Base-by-base conservation (phyloP, 2,113 vertebrate genomes). In the Romanogobio albipinnatus region DNA sequence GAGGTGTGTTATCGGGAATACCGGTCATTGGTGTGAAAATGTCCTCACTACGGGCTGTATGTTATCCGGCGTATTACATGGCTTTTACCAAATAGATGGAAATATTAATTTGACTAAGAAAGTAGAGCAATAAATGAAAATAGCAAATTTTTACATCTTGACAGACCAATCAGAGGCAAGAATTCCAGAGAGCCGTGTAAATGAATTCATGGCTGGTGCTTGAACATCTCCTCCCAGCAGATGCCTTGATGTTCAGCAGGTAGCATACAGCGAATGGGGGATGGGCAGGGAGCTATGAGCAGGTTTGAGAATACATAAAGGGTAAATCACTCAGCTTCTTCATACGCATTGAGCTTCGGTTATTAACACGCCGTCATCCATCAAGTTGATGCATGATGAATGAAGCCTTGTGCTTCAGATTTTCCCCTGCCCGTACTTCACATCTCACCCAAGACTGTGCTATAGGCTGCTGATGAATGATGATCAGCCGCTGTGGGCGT, bases 351-450 rank as follows among this genome's bases (percentile, higher is more conserved):
- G 43, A 76, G 71, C 58, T 82, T 82, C 49, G 53, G 19, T 77
- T 84, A 62, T 56, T 64, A 53, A n/a, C 62, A 11, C 39, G 14
- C 26, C 1, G 9, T 51, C 84, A 88, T 92, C 87, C 92, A 88
- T 91, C 85, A 90, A 17, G 53, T 77, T 91, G 92, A 93, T 92
- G 91, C 90, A 92, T 91, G 88, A 84, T 29, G 86, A n/a, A 10
- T 77, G 62, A 86, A 86, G 89, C 89, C 89, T 15, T 82, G 45
- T 53, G 47, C 64, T 80, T 62, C 36, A 47, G 19, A 64, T 80
- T 58, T 36, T 77, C 33, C 17, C 17, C 59, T 82, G 64, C 47
- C 49, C 53, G 45, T 36, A 6, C 39, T 39, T 82, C 80, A 82
- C 79, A 39, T 68, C 62, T 86, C 22, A 33, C 1, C 29, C 51